phyloP scores from a whole-genome alignment of 64 coral and sea anemone species.

The Actinia equina region DNA sequence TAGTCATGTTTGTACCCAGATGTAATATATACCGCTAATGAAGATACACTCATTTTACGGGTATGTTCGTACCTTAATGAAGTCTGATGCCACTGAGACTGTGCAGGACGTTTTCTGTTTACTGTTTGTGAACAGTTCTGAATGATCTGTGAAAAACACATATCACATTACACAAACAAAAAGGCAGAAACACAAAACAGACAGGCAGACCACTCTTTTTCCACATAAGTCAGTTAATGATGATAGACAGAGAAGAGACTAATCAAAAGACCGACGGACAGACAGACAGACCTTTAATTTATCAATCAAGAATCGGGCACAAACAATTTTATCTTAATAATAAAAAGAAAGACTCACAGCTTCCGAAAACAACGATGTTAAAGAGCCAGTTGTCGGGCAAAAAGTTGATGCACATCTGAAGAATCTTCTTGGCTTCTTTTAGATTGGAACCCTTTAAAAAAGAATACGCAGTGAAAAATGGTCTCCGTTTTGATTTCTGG shows the following conservation, averaged over 20 bases:
- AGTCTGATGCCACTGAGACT: constrained; percentile 22
- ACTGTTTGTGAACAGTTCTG: constrained; percentile 43
- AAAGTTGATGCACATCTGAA: constrained; percentile 64
- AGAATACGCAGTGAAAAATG: not conserved
- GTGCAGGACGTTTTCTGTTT: constrained; percentile 10
- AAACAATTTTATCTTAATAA: too few relatives aligned
- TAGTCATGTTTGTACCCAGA: too few relatives aligned
- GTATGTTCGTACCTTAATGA: constrained; percentile 22
- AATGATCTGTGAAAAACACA: not conserved
- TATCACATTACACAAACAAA: not conserved
- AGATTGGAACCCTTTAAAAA: constrained; percentile 18
- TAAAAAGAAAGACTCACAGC: constrained; percentile 48
- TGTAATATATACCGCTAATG: too few relatives aligned
- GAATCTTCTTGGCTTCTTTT: constrained; percentile 76
- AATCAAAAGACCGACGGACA: not conserved
- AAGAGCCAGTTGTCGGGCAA: constrained; percentile 57
- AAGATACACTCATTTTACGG: not conserved
- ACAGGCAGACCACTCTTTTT: not conserved
- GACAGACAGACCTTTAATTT: not conserved
- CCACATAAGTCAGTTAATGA: too few relatives aligned
- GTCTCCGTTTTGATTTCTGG: too few relatives aligned
- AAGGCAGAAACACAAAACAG: not conserved
- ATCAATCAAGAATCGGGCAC: too few relatives aligned
- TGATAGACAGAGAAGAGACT: not conserved
- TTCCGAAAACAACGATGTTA: constrained; percentile 78